A percentile compares a stretch with the other conserved stretches of the same genome.
Conservation (phyloP, 2,888 invertebrate species). For the Pollenia griseotomentosa region DNA sequence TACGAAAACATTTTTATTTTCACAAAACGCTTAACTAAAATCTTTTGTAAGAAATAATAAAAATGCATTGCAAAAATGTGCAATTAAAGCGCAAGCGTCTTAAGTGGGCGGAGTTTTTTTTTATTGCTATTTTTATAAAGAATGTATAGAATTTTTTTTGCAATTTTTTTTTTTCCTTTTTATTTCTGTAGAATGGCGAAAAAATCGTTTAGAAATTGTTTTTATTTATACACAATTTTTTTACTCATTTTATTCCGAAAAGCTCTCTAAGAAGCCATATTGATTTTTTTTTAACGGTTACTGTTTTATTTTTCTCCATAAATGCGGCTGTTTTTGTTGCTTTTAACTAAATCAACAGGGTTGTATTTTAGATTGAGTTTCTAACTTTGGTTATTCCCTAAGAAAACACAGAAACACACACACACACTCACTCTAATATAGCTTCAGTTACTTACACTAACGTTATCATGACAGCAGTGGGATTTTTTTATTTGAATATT, state of each 20-base stretch:
- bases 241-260: constrained; percentile 43
- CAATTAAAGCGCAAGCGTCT: constrained; percentile 79
- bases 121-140: constrained; percentile 77
- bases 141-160: constrained; percentile 46
- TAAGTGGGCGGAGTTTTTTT: constrained; percentile 83
- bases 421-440: neutral
- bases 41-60: constrained; percentile 44
- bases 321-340: constrained; percentile 24
- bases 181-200: constrained; percentile 26
- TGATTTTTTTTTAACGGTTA: constrained; percentile 72
- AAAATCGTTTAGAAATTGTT: constrained; percentile 36
- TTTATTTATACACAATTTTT: constrained; percentile 32
- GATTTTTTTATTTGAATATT: neutral
- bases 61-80: constrained; percentile 68
- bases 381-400: constrained; percentile 21
- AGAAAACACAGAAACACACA: neutral
- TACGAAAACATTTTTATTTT: constrained; percentile 40
- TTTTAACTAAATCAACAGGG: constrained; percentile 62
- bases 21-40: constrained; percentile 44
- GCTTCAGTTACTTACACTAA: neutral
- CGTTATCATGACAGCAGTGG: constrained; percentile 23
- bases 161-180: constrained; percentile 49
- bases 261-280: constrained; percentile 74
- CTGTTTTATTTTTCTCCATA: constrained; percentile 5
- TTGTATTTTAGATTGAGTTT: constrained; percentile 63